Base-by-base conservation (phyloP, 2,113 vertebrate genomes). In the Toxotes chatareus region DNA sequence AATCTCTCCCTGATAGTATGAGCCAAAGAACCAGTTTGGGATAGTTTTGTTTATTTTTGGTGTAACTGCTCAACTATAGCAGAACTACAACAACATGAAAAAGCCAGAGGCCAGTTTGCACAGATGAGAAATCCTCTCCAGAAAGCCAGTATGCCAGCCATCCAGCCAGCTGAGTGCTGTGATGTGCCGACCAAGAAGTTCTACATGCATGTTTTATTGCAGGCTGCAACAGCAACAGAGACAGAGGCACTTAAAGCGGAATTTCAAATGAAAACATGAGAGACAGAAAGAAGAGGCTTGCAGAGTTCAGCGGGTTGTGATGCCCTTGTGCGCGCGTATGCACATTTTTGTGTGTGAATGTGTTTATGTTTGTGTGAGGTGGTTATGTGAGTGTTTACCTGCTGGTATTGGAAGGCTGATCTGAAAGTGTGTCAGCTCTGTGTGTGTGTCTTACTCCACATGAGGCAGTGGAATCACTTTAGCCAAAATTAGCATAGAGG, bases 131-230 rank as follows among this genome's bases (percentile, higher is more conserved):
- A 82, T 78, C 19, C 13, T 75, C 80, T 76, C n/a, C 63, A 67
- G 56, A 62, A 80, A 55, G 73, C 31, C 32, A 73, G 63, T 12
- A 4, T 9, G 46, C 49, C 62, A 80, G 76, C 69, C 81, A 71
- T 56, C 75, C 64, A 62, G 76, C 51, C 70, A 53, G 47, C 46
- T 49, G 53, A 69, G 80, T 11, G 27, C 79, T 80, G 80, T 79
- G 83, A 86, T 83, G 79, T 70, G 59, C 65, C 77, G 59, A 79
- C 79, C 76, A 57, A 82, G 76, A 73, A 55, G 70, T 88, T 83
- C 68, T 64, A 64, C 81, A 84, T 91, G 84, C 89, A 90, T 89
- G 86, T 88, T 93, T 91, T 75, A 93, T 88, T 65, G 56, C 85
- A 38, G 5, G 75, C 84, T 82, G 83, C 83, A 85, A 60, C 80